phyloP scores from a whole-genome alignment of 2,888 invertebrate species.

The Geophilus truncorum region DNA sequence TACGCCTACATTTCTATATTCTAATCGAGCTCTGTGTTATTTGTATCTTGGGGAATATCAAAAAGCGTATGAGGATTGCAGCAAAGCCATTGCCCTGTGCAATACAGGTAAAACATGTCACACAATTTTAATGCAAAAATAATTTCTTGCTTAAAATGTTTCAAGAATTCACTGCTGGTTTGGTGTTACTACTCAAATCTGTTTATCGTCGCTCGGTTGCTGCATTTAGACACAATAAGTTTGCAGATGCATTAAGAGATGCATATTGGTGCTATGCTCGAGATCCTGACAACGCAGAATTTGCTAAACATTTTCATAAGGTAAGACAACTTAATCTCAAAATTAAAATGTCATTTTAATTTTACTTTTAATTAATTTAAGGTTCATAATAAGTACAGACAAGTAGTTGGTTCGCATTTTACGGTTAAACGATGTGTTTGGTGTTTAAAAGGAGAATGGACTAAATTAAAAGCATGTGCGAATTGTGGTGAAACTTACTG shows the following conservation, averaged over 20 bases:
- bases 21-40: conserved; percentile 16
- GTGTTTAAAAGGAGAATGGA: conserved; percentile 28
- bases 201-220: not conserved
- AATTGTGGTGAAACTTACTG: conserved; percentile 15
- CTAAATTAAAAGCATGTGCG: conserved; percentile 14
- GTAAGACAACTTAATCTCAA: not conserved
- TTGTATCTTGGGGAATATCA: not conserved
- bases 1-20: not conserved
- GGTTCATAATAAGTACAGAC: not conserved
- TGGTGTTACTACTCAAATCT: not conserved
- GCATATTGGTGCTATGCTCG: not conserved
- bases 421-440: not conserved
- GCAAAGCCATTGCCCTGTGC: not conserved
- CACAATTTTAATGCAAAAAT: no score
- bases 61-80: not conserved
- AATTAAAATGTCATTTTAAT: not conserved
- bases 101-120: not conserved
- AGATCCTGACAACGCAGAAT: not conserved
- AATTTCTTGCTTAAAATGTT: no score
- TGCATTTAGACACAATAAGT: not conserved
- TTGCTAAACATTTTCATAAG: not conserved
- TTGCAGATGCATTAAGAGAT: not conserved
- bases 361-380: not conserved
- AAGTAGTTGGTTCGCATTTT: not conserved
- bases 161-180: not conserved